These are phyloP conservation scores for Oncorhynchus masou DNA, from an alignment of 2,113 vertebrate genomes.

Conservation along the genomic window DNA sequence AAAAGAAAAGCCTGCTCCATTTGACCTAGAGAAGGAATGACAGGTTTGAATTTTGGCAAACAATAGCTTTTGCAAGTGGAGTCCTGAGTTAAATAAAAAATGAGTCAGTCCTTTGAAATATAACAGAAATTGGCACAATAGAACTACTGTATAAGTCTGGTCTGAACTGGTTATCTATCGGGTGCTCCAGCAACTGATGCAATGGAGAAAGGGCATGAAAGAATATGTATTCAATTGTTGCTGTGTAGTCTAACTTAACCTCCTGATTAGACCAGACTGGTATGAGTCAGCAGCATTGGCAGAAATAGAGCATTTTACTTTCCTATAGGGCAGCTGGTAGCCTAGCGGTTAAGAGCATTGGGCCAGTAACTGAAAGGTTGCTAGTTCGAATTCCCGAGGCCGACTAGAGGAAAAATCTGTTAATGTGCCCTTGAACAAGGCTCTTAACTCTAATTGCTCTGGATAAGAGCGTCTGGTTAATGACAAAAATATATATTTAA, in stretches of 20 bases:
- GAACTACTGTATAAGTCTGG: not conserved
- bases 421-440: too few relatives aligned
- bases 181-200: not conserved
- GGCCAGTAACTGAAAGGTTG: too few relatives aligned
- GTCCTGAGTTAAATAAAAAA: not conserved
- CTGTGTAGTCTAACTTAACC: not conserved
- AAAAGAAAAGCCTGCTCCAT: conserved; percentile 54
- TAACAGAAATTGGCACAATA: not conserved
- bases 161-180: not conserved
- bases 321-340: not conserved
- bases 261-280: not conserved
- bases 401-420: too few relatives aligned
- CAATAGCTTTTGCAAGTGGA: not conserved
- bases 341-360: not conserved
- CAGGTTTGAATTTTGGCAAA: not conserved
- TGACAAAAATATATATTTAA: too few relatives aligned
- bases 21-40: conserved; percentile 41
- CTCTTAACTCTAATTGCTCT: too few relatives aligned
- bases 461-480: too few relatives aligned
- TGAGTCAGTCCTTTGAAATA: not conserved
- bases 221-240: too few relatives aligned
- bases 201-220: too few relatives aligned
- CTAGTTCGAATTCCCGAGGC: too few relatives aligned
- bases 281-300: not conserved
- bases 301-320: not conserved